A percentile compares a stretch with the other conserved stretches of the same genome.
phyloP scores from a whole-genome alignment of 2,888 invertebrate genomes.

The Caenorhabditis auriculariae region DNA sequence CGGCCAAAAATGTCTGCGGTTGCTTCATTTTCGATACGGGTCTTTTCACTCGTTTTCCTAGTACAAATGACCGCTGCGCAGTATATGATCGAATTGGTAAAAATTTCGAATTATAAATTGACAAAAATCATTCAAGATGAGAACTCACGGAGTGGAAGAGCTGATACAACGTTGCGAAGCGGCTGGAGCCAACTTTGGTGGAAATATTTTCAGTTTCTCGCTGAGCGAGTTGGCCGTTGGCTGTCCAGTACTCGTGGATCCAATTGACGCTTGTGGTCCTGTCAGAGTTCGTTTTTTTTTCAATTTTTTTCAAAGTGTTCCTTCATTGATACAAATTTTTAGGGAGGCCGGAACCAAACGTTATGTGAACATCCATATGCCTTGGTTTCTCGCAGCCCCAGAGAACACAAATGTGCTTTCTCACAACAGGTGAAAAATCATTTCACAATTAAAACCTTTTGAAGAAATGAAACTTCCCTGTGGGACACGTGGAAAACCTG shows the following conservation, averaged over 20 bases:
- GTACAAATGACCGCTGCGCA: too few relatives aligned
- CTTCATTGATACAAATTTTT: neutral
- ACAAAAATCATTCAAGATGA: too few relatives aligned
- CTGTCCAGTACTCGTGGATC: slow-evolving; percentile 44
- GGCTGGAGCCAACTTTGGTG: slow-evolving; percentile 60
- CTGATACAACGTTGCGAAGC: slow-evolving; percentile 50
- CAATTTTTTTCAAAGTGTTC: slow-evolving; percentile 1
- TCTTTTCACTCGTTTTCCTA: too few relatives aligned
- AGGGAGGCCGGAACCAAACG: neutral
- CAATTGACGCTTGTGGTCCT: slow-evolving; percentile 46
- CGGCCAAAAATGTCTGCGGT: too few relatives aligned
- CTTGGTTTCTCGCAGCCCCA: slow-evolving; percentile 51
- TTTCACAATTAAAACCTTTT: too few relatives aligned
- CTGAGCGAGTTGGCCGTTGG: slow-evolving; percentile 39
- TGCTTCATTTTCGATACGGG: too few relatives aligned
- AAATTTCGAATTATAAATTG: too few relatives aligned
- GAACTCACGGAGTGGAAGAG: slow-evolving; percentile 22
- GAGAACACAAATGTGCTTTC: slow-evolving; percentile 41
- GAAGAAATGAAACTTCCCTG: too few relatives aligned
- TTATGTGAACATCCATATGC: slow-evolving; percentile 48
- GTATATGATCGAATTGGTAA: too few relatives aligned
- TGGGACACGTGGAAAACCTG: too few relatives aligned
- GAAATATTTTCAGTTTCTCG: slow-evolving; percentile 44
- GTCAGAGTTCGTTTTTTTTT: slow-evolving; percentile 31
- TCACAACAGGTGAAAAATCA: slow-evolving; percentile 33